Base-by-base conservation (phyloP, 1,140 invertebrate species). In the Macrotrachela quadricornifera region DNA sequence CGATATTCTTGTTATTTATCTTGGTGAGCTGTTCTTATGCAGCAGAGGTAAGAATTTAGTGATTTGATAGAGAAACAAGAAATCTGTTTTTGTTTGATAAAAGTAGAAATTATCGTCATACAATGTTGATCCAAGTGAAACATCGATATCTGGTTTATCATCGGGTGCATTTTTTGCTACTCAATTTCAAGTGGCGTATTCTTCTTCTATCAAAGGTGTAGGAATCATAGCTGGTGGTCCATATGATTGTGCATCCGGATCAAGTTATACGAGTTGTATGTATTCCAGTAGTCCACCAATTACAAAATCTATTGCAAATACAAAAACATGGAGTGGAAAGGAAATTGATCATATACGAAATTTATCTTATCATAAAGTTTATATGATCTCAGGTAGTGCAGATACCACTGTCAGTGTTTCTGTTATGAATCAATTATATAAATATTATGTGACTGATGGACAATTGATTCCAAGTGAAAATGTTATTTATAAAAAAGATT, bases 181-280 rank as follows among this genome's bases (percentile, higher is more conserved):
- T 41, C 70, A 72, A 57, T 58, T 66, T 37, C 70, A 71, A 57
- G 67, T 71, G 9, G 67, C 64, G 1, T 61, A 58, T 46, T 71
- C 68, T 0, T 53, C 49, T n/a, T 54, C 56, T 10, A 57, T 72
- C n/a, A 63, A 64, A 56, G 70, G 69, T 37, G 63, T 58, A 12
- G 70, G 67, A 30, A 53, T 68, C 4, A 60, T 69, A 42, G 69
- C 68, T 36, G 69, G 68, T 61, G 57, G 67, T 69, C 21, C 21
- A 30, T 30, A 30, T 30, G 21, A 30, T 30, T 30, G 21, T 30
- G 21, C 21, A 30, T 2, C 21, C 2, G 3, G 8, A 30, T 4
- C 21, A 8, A 30, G 21, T 30, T 30, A 30, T 30, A 30, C 21
- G 8, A 30, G 21, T 30, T 30, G 21, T 30, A 30, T 30, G 21